Percentiles rank a stretch among this genome's conserved stretches.
Conservation (phyloP, 1,140 invertebrate species). For the Portunus trituberculatus region DNA sequence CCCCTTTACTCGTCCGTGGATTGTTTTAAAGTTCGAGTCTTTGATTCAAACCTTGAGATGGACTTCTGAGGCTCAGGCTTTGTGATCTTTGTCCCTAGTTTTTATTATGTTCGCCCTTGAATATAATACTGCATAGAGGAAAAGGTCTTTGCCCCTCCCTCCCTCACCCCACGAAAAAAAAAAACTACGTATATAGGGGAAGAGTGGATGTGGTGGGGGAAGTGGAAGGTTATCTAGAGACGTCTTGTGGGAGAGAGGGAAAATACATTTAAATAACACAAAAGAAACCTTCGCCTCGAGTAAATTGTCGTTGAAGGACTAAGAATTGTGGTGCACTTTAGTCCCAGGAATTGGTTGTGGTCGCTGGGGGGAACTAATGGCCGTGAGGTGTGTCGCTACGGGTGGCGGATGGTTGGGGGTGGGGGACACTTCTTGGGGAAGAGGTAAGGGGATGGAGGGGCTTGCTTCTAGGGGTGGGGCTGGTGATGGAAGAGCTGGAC, state of each 20-base stretch:
- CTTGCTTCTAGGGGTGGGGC: no score
- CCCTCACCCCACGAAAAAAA: no score
- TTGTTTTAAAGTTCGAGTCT: conserved; percentile 2
- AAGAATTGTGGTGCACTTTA: neutral
- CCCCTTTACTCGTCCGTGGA: neutral
- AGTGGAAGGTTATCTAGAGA: neutral
- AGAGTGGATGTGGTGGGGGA: neutral
- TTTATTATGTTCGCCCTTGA: neutral
- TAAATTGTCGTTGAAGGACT: neutral
- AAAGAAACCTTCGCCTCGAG: conserved; percentile 8
- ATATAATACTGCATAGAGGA: neutral
- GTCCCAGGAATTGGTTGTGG: neutral
- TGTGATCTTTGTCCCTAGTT: neutral
- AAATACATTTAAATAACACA: neutral
- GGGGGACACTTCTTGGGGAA: neutral
- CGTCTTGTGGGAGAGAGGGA: neutral
- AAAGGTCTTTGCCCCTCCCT: no score
- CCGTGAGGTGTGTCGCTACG: neutral
- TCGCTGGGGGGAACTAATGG: conserved; percentile 17
- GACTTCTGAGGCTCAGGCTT: neutral
- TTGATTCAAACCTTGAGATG: neutral
- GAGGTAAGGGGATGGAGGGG: no score
- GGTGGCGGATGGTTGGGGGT: neutral
- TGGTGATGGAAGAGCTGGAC: no score
- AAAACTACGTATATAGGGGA: no score